Conservation (phyloP, 1,140 invertebrate genomes). For the Ceratosolen fusciceps region DNA sequence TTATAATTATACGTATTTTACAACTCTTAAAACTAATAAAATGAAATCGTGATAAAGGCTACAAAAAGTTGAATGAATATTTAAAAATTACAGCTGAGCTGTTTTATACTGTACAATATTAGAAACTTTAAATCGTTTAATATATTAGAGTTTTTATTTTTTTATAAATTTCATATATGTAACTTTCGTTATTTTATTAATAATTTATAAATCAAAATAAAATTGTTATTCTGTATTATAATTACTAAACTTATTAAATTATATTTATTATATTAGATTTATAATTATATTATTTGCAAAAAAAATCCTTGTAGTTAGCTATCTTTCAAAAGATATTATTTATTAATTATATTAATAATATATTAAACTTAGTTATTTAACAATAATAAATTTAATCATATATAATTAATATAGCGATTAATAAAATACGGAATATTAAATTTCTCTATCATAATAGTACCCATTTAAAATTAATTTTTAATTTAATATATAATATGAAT, state of each 20-base stretch:
- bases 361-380: too few species aligned
- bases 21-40: too few species aligned
- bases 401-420: too few species aligned
- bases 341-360: too few species aligned
- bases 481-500: too few species aligned
- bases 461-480: too few species aligned
- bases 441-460: too few species aligned
- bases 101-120: background rate
- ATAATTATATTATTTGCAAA: too few species aligned
- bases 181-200: conserved; percentile 15
- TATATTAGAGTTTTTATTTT: background rate
- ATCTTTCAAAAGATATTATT: too few species aligned
- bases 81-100: conserved; percentile 5
- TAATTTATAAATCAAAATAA: background rate
- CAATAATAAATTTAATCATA: too few species aligned
- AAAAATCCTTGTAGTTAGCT: too few species aligned
- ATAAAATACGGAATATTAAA: too few species aligned
- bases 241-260: background rate
- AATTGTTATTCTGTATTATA: background rate
- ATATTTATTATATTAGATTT: background rate
- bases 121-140: background rate
- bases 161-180: background rate
- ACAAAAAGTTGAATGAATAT: background rate
- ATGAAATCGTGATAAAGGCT: background rate
- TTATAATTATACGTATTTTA: background rate